A percentile compares a stretch with the other conserved stretches of the same genome.
Conservation (phyloP, 2,888 invertebrate genomes). For the Parthenolecanium corni region DNA sequence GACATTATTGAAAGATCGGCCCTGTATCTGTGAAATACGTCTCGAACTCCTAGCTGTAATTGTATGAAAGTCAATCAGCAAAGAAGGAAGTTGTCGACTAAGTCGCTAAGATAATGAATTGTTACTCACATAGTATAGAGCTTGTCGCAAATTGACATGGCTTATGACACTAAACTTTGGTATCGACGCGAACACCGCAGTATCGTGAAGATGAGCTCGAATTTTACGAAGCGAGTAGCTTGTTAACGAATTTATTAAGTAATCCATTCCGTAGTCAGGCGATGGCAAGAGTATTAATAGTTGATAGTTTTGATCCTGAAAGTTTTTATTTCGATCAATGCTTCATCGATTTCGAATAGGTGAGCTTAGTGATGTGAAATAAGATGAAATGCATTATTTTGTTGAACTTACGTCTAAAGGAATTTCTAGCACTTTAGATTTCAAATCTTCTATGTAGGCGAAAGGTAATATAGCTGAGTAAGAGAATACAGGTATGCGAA, state of each 20-base stretch:
- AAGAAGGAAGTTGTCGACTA: background rate
- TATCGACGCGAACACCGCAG: constrained; percentile 62
- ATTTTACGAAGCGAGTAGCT: constrained; percentile 53
- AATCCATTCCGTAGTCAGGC: constrained; percentile 47
- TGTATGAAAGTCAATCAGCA: constrained; percentile 20
- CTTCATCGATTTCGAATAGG: too few species aligned
- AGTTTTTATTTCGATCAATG: too few species aligned
- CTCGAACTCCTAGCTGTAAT: constrained; percentile 60
- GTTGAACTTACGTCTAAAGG: constrained; percentile 58
- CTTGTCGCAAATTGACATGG: constrained; percentile 65
- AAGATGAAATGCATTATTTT: background rate
- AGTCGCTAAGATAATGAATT: too few species aligned
- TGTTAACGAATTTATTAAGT: constrained; percentile 53
- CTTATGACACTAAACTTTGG: constrained; percentile 71
- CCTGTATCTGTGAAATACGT: constrained; percentile 67
- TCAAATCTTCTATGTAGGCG: constrained; percentile 57
- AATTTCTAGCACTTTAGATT: constrained; percentile 60
- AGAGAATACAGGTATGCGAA: constrained; percentile 44
- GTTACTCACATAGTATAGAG: constrained; percentile 59
- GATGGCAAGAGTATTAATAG: constrained; percentile 60
- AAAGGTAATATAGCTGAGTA: constrained; percentile 68
- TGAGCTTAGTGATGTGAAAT: constrained; percentile 3
- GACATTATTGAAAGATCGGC: constrained; percentile 72
- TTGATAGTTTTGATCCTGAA: constrained; percentile 53
- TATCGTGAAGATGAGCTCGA: constrained; percentile 53